Evolutionary conservation across 2,113 vertebrate species (phyloP).

Genomic region (Eulacestoma nigropectus): DNA sequence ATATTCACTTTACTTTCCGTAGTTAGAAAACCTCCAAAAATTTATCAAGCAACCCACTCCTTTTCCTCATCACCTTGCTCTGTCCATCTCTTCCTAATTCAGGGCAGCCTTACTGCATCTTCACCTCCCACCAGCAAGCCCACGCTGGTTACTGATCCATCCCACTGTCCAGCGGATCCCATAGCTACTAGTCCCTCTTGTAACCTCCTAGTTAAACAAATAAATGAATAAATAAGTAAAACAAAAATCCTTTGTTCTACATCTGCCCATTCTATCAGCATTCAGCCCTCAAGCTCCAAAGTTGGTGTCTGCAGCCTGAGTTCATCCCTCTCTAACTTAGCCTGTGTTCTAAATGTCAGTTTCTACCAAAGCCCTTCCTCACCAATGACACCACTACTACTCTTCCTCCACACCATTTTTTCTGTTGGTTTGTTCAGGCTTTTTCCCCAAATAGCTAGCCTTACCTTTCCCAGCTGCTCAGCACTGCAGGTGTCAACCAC

Average conservation of each 20-base stretch:
- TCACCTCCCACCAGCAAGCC: neutral
- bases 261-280: neutral
- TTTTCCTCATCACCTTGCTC: neutral
- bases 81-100: neutral
- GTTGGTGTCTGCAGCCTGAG: neutral
- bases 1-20: neutral
- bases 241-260: neutral
- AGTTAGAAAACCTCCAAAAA: neutral
- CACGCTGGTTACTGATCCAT: neutral
- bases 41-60: neutral
- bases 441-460: neutral
- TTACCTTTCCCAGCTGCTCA: neutral
- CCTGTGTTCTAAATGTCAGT: neutral
- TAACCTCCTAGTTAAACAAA: neutral
- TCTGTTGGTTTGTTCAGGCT: neutral
- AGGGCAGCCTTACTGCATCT: neutral
- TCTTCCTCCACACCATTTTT: neutral
- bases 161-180: neutral
- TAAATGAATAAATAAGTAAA: neutral
- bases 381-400: neutral
- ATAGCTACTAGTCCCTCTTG: neutral
- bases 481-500: neutral
- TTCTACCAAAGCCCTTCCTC: neutral
- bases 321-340: neutral
- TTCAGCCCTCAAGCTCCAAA: neutral